Percentiles rank a stretch among this genome's conserved stretches.
phyloP scores from a whole-genome alignment of 1,140 invertebrate genomes.

The Panulirus ornatus region DNA sequence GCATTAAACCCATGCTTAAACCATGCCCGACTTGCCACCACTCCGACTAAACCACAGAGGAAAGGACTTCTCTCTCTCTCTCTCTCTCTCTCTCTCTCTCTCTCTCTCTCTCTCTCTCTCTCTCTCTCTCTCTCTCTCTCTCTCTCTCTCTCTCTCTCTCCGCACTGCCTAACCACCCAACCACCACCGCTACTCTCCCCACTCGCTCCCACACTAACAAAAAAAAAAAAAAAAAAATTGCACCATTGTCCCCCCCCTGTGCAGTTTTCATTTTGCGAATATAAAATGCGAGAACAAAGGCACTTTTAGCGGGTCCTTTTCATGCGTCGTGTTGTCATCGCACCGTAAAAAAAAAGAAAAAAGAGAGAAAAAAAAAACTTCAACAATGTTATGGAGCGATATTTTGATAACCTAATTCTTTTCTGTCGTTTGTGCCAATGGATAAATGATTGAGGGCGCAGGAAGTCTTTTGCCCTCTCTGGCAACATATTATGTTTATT shows the following conservation, averaged over 20 bases:
- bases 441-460: too few relatives aligned
- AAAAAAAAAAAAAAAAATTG: neutral
- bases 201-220: neutral
- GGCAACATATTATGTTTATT: too few relatives aligned
- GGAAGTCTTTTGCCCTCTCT: too few relatives aligned
- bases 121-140: neutral
- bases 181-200: neutral
- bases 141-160: conserved; percentile 17
- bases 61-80: neutral
- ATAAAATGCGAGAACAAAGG: neutral
- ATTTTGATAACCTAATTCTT: neutral
- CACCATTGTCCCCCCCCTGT: neutral
- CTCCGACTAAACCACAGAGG: too few relatives aligned
- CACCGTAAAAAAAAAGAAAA: conserved; percentile 9
- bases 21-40: too few relatives aligned
- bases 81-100: neutral
- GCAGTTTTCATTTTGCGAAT: neutral
- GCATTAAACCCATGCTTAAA: too few relatives aligned
- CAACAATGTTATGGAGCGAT: neutral
- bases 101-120: neutral
- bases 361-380: neutral
- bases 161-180: too few relatives aligned
- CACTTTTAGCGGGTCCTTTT: neutral
- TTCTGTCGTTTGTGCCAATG: conserved; percentile 12
- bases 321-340: neutral